phyloP scores from a whole-genome alignment of 2,113 vertebrate genomes.

The Malaclemys terrapin region DNA sequence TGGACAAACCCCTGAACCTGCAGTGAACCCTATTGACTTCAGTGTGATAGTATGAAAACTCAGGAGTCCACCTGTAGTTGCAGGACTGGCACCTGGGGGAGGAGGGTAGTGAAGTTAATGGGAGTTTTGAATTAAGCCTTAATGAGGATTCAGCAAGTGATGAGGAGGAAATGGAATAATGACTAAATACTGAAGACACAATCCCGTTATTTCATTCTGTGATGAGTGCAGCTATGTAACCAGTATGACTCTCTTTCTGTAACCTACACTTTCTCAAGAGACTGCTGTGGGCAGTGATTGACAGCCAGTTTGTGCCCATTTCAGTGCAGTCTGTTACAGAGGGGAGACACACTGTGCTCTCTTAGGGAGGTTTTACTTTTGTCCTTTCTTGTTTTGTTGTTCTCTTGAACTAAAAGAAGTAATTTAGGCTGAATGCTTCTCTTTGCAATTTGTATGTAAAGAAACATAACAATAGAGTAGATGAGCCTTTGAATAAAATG shows the following conservation, averaged over 20 bases:
- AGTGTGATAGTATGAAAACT: neutral
- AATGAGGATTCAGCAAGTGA: rapidly evolving
- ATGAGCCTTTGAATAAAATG: neutral
- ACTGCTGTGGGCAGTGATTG: too few relatives aligned
- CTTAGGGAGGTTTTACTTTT: neutral
- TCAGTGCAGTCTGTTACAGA: neutral
- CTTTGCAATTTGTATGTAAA: neutral
- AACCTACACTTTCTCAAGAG: too few relatives aligned
- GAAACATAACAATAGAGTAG: neutral
- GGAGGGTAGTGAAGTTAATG: too few relatives aligned
- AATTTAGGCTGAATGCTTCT: neutral
- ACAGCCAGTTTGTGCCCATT: neutral
- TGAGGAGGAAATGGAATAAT: neutral
- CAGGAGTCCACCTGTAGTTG: neutral
- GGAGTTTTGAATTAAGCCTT: too few relatives aligned
- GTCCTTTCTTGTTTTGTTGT: neutral
- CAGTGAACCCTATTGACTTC: rapidly evolving
- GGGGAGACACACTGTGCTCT: too few relatives aligned
- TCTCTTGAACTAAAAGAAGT: neutral
- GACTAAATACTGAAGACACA: neutral
- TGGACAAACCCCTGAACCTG: rapidly evolving
- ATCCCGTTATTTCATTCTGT: rapidly evolving
- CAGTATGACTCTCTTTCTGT: neutral
- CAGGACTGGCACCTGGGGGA: neutral
- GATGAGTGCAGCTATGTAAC: neutral